phyloP scores from a whole-genome alignment of 2,888 invertebrate species.

The Anthoptus insignis region DNA sequence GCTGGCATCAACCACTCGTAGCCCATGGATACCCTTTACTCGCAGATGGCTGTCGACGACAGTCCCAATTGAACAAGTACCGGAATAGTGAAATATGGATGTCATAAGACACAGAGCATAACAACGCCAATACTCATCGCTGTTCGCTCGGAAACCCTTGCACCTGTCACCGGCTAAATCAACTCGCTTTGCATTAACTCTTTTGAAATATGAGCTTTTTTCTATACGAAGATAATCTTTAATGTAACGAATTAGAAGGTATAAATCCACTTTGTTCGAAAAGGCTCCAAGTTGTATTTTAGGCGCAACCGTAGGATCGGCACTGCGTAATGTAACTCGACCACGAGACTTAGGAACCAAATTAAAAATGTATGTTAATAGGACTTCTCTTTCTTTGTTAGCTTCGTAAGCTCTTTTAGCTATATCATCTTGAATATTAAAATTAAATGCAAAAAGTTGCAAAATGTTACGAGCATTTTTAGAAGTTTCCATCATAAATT shows the following conservation, averaged over 20 bases:
- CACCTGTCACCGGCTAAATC: constrained; percentile 13
- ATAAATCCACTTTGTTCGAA: constrained; percentile 15
- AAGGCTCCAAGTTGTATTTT: constrained; percentile 14
- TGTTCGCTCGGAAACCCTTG: constrained; percentile 45
- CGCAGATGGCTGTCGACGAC: constrained; percentile 27
- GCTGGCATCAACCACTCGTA: constrained; percentile 56
- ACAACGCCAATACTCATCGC: constrained; percentile 75
- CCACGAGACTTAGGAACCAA: constrained; percentile 29
- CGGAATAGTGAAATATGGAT: constrained; percentile 15
- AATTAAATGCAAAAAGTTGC: constrained; percentile 46
- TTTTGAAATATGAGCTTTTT: neutral
- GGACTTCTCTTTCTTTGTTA: constrained; percentile 40
- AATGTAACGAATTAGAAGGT: neutral
- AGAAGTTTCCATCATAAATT: constrained; percentile 16
- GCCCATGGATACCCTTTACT: constrained; percentile 31
- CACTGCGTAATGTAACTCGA: constrained; percentile 14
- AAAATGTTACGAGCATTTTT: neutral
- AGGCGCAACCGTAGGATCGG: constrained; percentile 25
- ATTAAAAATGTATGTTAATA: neutral
- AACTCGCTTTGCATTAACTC: neutral
- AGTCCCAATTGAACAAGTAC: constrained; percentile 29
- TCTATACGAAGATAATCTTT: constrained; percentile 16
- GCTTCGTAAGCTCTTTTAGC: constrained; percentile 47
- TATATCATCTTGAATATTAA: constrained; percentile 36
- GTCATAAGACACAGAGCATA: constrained; percentile 34